Evolutionary conservation across 2,797 vertebrate species (phyloP).

Genomic region (Rhyacichthys aspro): DNA sequence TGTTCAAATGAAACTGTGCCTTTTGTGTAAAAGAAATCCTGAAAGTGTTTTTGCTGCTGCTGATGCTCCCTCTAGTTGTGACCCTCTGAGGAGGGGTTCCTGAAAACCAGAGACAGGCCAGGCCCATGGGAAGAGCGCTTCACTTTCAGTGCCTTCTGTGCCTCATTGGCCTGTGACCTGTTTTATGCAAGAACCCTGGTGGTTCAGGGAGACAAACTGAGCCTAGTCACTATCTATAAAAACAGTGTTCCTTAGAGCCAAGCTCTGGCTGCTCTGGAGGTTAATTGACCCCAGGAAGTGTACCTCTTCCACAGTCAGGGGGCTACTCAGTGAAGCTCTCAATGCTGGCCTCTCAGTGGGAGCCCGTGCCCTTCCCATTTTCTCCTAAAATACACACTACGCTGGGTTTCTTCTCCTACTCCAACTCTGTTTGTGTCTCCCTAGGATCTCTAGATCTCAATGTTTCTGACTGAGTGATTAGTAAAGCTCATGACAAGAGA

Average conservation of each 20-base stretch:
- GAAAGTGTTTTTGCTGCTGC: slow-evolving; percentile 25
- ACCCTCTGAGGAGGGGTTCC: slow-evolving; percentile 22
- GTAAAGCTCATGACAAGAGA: slow-evolving; percentile 22
- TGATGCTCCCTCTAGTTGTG: slow-evolving; percentile 21
- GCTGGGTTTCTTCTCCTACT: not conserved
- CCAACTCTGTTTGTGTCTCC: slow-evolving; percentile 10
- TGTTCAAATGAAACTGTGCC: slow-evolving; percentile 37
- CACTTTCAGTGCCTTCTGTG: slow-evolving; percentile 42
- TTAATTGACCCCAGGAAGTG: slow-evolving; percentile 67
- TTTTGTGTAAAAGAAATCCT: slow-evolving; percentile 63
- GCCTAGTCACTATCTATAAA: slow-evolving; percentile 67
- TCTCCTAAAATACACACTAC: slow-evolving; percentile 26
- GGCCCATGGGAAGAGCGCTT: slow-evolving; percentile 24
- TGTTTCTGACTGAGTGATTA: slow-evolving; percentile 31
- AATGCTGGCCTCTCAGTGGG: slow-evolving; percentile 50
- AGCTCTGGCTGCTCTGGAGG: slow-evolving; percentile 41
- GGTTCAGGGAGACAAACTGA: slow-evolving; percentile 53
- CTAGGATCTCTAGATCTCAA: not conserved
- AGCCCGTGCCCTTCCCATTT: slow-evolving; percentile 35
- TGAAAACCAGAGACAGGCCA: slow-evolving; percentile 32
- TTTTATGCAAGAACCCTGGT: slow-evolving; percentile 59
- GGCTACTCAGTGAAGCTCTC: slow-evolving; percentile 32
- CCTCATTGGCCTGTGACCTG: slow-evolving; percentile 64
- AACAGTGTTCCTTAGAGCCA: slow-evolving; percentile 57
- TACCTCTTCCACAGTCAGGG: slow-evolving; percentile 43